A percentile compares a stretch with the other conserved stretches of the same genome.
Conservation (phyloP, 2,888 invertebrate genomes). For the Sminthurinus aureus region DNA sequence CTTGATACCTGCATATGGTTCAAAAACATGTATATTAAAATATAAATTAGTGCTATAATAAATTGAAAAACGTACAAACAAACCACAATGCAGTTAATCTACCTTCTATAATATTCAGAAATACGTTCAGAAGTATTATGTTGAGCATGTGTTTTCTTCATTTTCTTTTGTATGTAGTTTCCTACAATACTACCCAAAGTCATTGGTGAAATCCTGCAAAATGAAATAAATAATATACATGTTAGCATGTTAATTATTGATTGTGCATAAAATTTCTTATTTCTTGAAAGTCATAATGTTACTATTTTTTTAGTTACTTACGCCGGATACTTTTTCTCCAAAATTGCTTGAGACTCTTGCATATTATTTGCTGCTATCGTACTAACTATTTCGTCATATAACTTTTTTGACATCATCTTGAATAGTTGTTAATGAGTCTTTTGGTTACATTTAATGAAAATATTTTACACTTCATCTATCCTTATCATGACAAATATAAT, state of each 20-base stretch:
- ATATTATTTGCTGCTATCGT: constrained; percentile 50
- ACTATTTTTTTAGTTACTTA: constrained; percentile 28
- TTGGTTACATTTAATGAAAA: too few relatives aligned
- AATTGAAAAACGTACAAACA: background rate
- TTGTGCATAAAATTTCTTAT: too few relatives aligned
- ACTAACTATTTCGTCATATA: constrained; percentile 54
- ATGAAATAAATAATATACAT: constrained; percentile 11
- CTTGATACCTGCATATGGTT: constrained; percentile 45
- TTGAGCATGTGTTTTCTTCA: constrained; percentile 71
- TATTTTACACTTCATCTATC: too few relatives aligned
- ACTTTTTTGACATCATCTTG: constrained; percentile 52
- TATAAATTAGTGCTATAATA: constrained; percentile 6
- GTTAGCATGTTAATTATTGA: background rate
- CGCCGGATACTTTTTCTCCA: constrained; percentile 57
- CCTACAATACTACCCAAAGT: constrained; percentile 77
- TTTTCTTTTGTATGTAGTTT: constrained; percentile 71
- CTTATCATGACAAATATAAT: too few relatives aligned
- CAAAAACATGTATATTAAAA: background rate
- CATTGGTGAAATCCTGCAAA: constrained; percentile 68
- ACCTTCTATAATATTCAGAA: constrained; percentile 68
- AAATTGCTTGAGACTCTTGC: constrained; percentile 48
- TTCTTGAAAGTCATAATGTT: background rate
- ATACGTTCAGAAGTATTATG: constrained; percentile 67
- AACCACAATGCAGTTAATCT: constrained; percentile 56
- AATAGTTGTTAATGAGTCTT: too few relatives aligned